phyloP scores from a whole-genome alignment of 92 coral and sea anemone genomes.

The Siderastrea radians region DNA sequence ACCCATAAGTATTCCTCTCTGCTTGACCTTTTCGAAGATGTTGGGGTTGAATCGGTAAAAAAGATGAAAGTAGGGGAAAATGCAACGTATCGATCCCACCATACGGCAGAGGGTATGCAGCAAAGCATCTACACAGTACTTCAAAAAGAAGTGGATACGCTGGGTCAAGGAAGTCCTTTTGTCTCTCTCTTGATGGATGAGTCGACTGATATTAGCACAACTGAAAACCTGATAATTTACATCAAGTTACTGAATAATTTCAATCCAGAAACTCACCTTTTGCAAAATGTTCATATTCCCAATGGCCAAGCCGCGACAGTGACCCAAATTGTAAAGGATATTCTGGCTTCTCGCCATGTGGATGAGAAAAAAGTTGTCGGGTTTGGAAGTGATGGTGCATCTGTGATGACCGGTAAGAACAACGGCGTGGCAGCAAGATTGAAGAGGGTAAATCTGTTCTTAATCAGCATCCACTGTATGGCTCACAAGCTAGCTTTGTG shows the following conservation, averaged over 20 bases:
- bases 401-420: conserved; percentile 36
- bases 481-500: conserved; percentile 46
- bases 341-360: conserved; percentile 12
- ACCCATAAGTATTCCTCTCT: conserved; percentile 29
- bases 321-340: conserved; percentile 12
- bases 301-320: conserved; percentile 42
- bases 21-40: conserved; percentile 12
- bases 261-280: background rate
- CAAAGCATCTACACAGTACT: background rate
- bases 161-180: conserved; percentile 14
- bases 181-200: conserved; percentile 17
- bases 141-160: background rate
- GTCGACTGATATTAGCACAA: conserved; percentile 11
- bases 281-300: background rate
- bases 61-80: conserved; percentile 13
- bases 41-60: conserved; percentile 1
- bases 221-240: conserved; percentile 9
- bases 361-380: conserved; percentile 23
- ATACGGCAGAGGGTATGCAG: background rate
- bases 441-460: conserved; percentile 35
- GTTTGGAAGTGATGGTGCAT: conserved; percentile 56
- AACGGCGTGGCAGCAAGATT: conserved; percentile 44
- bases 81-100: conserved; percentile 29
- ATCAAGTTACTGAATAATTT: background rate
- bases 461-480: conserved; percentile 49